A percentile compares a stretch with the other conserved stretches of the same genome.
These are phyloP conservation scores for Amyelois transitella DNA, from an alignment of 1,140 invertebrate species.

Conservation along the genomic window DNA sequence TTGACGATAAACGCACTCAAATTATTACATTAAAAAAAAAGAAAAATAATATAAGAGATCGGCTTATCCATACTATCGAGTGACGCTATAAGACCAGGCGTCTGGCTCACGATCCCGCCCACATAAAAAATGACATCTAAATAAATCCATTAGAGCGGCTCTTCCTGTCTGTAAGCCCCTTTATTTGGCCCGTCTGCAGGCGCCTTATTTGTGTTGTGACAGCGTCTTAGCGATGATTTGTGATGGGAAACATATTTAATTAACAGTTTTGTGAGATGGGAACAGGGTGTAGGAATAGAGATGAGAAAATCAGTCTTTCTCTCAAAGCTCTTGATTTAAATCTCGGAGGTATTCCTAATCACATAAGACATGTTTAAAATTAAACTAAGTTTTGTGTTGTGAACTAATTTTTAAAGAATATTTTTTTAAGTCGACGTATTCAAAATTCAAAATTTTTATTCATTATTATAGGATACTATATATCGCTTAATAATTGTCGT, in stretches of 20 bases:
- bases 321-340: background rate
- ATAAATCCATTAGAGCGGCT: constrained; percentile 67
- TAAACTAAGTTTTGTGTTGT: too few species aligned
- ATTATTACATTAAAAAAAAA: background rate
- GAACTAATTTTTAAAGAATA: too few species aligned
- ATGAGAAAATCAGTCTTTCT: too few species aligned
- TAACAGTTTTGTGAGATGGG: constrained; percentile 18
- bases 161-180: constrained; percentile 61
- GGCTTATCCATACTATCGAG: constrained; percentile 30
- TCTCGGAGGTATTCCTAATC: too few species aligned
- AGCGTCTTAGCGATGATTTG: constrained; percentile 46
- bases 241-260: constrained; percentile 57
- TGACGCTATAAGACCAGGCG: constrained; percentile 23
- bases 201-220: constrained; percentile 68
- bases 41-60: background rate
- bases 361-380: too few species aligned
- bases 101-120: constrained; percentile 61
- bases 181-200: constrained; percentile 53
- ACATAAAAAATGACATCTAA: constrained; percentile 75
- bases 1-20: background rate
- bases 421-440: too few species aligned
- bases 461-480: too few species aligned
- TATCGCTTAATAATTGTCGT: too few species aligned
- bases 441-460: too few species aligned
- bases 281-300: background rate